phyloP scores from a whole-genome alignment of 2,888 invertebrate genomes.

The Caenorhabditis becei region DNA sequence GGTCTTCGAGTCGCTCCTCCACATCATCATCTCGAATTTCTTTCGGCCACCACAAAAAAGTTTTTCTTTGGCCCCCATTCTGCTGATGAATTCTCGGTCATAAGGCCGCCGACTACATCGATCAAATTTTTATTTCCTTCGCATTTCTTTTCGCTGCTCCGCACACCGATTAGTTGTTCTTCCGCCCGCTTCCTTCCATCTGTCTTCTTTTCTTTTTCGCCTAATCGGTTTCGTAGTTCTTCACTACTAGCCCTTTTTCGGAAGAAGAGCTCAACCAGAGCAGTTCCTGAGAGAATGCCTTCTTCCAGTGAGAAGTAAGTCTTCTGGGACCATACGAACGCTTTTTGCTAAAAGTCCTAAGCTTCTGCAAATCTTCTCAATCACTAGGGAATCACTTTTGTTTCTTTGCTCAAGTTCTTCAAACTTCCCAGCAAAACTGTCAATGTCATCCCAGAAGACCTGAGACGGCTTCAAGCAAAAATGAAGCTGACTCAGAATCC shows the following conservation, averaged over 20 bases:
- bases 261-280: not conserved
- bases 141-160: constrained; percentile 6
- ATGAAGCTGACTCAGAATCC: no score
- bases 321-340: no score
- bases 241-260: not conserved
- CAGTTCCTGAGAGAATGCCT: not conserved
- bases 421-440: no score
- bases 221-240: constrained; percentile 5
- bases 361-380: no score
- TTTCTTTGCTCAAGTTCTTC: no score
- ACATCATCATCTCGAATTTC: constrained; percentile 51
- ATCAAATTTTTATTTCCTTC: constrained; percentile 35
- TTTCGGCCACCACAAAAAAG: constrained; percentile 10
- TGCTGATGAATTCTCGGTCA: constrained; percentile 50
- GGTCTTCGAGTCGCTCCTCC: not conserved
- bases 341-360: no score
- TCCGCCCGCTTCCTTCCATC: constrained; percentile 13
- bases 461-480: no score
- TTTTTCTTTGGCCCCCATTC: constrained; percentile 27
- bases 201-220: constrained; percentile 1
- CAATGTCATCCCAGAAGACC: no score
- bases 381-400: no score
- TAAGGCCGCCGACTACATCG: constrained; percentile 34
- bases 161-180: constrained; percentile 16
- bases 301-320: no score